Conservation (phyloP, 2,888 invertebrate species). For the Patella pellucida region DNA sequence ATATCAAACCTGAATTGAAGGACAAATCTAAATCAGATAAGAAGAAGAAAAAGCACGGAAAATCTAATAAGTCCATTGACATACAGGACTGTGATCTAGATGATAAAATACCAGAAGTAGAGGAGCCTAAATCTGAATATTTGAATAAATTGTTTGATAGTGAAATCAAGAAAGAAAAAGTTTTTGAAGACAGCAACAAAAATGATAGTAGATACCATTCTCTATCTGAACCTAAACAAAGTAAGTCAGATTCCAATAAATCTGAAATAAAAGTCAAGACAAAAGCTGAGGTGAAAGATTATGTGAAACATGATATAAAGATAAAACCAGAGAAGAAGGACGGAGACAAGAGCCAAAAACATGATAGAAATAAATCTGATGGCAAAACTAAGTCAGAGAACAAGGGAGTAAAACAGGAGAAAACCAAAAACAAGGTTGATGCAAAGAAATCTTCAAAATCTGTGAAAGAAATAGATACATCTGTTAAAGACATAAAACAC, state of each 20-base stretch:
- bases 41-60: slow-evolving; percentile 25
- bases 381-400: neutral
- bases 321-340: slow-evolving; percentile 18
- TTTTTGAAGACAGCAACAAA: neutral
- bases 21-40: slow-evolving; percentile 23
- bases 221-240: slow-evolving; percentile 1
- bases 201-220: neutral
- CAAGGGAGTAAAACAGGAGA: neutral
- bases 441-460: slow-evolving; percentile 2
- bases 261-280: slow-evolving; percentile 10
- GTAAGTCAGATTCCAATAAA: neutral
- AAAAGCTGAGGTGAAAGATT: slow-evolving; percentile 5
- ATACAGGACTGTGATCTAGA: slow-evolving; percentile 3
- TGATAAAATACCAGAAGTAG: neutral
- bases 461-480: slow-evolving; percentile 17
- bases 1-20: slow-evolving; percentile 3
- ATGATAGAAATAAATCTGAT: slow-evolving; percentile 11
- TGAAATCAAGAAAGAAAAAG: neutral
- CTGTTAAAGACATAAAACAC: neutral
- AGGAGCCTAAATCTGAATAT: neutral
- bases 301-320: slow-evolving; percentile 3
- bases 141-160: neutral
- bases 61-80: neutral
- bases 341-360: slow-evolving; percentile 13
- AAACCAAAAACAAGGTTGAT: slow-evolving; percentile 6